Evolutionary conservation across 2,113 vertebrate species (phyloP), one percentile per base, ranked within the genome.

Genomic region (Sceloporus tristichus): DNA sequence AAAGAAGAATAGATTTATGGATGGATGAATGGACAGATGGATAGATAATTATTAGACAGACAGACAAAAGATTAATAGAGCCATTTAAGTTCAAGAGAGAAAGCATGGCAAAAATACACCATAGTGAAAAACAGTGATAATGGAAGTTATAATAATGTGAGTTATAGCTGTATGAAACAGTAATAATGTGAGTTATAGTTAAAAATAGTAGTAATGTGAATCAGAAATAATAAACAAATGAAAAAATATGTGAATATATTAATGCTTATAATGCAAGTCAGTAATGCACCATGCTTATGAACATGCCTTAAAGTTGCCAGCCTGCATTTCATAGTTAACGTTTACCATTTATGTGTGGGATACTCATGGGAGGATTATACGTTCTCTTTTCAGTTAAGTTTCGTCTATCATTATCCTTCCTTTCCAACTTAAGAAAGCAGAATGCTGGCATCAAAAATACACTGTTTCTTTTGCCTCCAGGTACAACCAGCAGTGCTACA

Each of bases 401-500:
- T 2, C 25, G 9, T 27, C 27, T 29, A 76, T 27, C 18, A 74
- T 27, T 73, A 66, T 65, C 40, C 25, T 29, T n/a, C 13, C 34
- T 79, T 23, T 79, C 54, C 59, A 53, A 65, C 21, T 79, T 16
- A 76, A 82, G 79, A 65, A 66, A 70, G 65, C 4, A 21, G 3
- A 73, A 1, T 9, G 85, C 11, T 78, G 16, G 13, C 27, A 62
- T 71, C 53, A 83, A 86, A 78, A 88, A 7, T 14, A 75, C 71
- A 48, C 62, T 34, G 2, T 0, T 1, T 56, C 1, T 79, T 91
- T 40, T 92, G 4, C 13, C 48, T 66, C n/a, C 87, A 99, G 99
- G 95, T 97, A 97, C 85, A 95, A 93, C 66, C 66, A 93, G 0
- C 94, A 21, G 23, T 99, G 99, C 83, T 96, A 98, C 83, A 94